These are phyloP conservation scores for Tyrophagus putrescentiae DNA, from an alignment of 1,140 invertebrate genomes.

Conservation along the genomic window DNA sequence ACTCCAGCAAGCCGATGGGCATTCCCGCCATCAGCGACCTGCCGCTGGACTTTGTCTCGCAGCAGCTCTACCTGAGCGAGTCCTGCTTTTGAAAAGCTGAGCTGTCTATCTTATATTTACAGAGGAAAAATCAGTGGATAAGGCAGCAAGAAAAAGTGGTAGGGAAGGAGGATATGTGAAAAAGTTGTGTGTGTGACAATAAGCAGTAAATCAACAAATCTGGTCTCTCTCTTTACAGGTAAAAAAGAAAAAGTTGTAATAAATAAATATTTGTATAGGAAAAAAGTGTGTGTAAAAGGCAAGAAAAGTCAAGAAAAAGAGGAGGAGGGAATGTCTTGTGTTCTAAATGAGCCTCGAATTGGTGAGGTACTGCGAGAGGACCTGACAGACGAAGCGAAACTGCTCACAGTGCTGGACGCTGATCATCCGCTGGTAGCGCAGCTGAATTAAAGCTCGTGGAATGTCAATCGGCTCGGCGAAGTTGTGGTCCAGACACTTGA, in stretches of 20 bases:
- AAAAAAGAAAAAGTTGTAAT: too few relatives aligned
- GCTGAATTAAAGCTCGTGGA: conserved; percentile 73
- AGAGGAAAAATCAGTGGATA: too few relatives aligned
- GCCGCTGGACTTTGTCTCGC: conserved; percentile 42
- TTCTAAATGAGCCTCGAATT: conserved; percentile 66
- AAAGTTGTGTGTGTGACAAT: too few relatives aligned
- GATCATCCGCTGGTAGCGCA: conserved; percentile 74
- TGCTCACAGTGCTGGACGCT: conserved; percentile 72
- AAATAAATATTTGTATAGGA: background rate
- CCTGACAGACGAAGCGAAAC: conserved; percentile 71
- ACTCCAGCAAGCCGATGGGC: conserved; percentile 27
- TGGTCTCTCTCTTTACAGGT: background rate
- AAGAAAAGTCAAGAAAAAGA: background rate
- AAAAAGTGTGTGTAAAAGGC: background rate
- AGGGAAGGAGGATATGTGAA: too few relatives aligned
- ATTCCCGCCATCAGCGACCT: conserved; percentile 46
- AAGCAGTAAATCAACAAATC: too few relatives aligned
- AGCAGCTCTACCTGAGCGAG: conserved; percentile 41
- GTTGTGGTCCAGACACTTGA: conserved; percentile 66
- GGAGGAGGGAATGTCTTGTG: background rate
- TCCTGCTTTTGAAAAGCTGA: background rate
- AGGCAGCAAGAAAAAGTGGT: too few relatives aligned
- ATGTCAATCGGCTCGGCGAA: conserved; percentile 64
- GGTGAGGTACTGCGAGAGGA: conserved; percentile 66
- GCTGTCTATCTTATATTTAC: too few relatives aligned